Evolutionary conservation across 2,113 vertebrate genomes (phyloP).

Genomic region (Urocitellus parryii): DNA sequence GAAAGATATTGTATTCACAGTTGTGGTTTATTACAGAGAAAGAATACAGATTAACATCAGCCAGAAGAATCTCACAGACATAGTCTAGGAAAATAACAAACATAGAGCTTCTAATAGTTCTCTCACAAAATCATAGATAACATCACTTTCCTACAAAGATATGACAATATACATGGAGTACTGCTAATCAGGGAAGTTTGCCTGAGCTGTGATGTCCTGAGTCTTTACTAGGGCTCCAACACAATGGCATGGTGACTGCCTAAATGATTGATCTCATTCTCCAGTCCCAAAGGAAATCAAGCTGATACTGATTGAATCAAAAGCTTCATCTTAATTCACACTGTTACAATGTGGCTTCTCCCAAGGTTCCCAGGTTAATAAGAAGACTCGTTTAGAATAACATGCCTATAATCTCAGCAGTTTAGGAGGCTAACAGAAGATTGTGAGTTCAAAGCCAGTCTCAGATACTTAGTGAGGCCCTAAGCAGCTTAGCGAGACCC

Average conservation of each 20-base stretch:
- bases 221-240: background rate
- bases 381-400: background rate
- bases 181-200: background rate
- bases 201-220: background rate
- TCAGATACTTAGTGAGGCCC: no score
- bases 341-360: background rate
- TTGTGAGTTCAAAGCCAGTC: no score
- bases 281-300: background rate
- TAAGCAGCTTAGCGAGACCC: no score
- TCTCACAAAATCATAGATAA: background rate
- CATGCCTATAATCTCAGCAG: background rate
- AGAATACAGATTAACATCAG: background rate
- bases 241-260: background rate
- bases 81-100: background rate
- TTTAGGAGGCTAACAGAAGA: no score
- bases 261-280: background rate
- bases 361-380: slow-evolving; percentile 15
- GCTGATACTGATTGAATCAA: background rate
- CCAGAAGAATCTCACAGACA: background rate
- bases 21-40: background rate
- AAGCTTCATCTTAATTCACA: background rate
- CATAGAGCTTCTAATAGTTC: background rate
- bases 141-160: background rate
- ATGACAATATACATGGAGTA: background rate
- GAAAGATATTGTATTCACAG: background rate